Evolutionary conservation across 1,140 invertebrate species (phyloP).

Genomic region (Polyergus mexicanus): DNA sequence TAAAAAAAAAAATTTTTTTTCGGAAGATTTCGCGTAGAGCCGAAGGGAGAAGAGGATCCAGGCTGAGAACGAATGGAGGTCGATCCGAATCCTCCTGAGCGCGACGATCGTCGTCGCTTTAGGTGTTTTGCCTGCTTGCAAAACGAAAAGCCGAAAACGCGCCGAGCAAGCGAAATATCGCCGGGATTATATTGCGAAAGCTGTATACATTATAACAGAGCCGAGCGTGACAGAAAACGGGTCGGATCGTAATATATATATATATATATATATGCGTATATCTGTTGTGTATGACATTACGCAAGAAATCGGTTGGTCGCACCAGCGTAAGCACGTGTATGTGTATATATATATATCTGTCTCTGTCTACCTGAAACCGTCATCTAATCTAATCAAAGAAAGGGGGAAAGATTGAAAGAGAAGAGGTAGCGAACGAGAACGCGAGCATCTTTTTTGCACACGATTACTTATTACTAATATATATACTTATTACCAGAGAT

Average conservation of each 20-base stretch:
- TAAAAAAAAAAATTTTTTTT: background rate
- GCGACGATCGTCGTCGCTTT: constrained; percentile 46
- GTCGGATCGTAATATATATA: constrained; percentile 68
- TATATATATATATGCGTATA: background rate
- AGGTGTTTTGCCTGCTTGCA: constrained; percentile 65
- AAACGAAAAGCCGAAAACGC: constrained; percentile 80
- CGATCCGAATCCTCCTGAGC: constrained; percentile 15
- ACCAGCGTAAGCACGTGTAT: constrained; percentile 15
- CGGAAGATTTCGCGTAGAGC: background rate
- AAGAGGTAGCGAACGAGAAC: background rate
- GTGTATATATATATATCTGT: too few relatives aligned
- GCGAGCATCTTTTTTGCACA: background rate
- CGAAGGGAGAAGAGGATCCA: too few relatives aligned
- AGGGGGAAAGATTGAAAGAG: background rate
- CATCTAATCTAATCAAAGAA: constrained; percentile 43
- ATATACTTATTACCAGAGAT: too few relatives aligned
- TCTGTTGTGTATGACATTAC: constrained; percentile 26
- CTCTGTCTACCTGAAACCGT: constrained; percentile 32
- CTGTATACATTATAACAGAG: constrained; percentile 77
- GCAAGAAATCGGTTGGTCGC: constrained; percentile 58
- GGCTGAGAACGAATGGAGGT: constrained; percentile 39
- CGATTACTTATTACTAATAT: background rate
- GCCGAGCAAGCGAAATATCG: constrained; percentile 80
- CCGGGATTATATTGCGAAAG: constrained; percentile 80
- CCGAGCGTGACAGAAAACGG: constrained; percentile 74